phyloP scores from a whole-genome alignment of 2,797 vertebrate species.

The Octomys mimax region DNA sequence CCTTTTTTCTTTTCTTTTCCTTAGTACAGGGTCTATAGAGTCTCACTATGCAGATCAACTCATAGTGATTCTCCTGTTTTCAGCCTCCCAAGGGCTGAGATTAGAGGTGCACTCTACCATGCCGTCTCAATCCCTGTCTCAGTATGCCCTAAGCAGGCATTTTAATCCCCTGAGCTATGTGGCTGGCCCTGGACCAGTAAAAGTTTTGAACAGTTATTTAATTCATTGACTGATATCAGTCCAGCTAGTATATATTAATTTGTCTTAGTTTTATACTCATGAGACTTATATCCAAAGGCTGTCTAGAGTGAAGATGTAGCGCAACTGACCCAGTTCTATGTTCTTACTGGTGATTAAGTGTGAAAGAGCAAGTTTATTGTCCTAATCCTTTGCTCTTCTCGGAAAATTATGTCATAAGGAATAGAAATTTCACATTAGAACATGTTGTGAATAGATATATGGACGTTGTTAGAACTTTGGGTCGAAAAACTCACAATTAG shows the following conservation, averaged over 20 bases:
- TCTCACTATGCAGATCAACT: too few species aligned
- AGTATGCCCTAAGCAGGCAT: too few species aligned
- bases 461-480: neutral
- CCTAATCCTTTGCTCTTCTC: neutral
- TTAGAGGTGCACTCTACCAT: too few species aligned
- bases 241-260: slow-evolving; percentile 57
- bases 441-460: neutral
- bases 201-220: slow-evolving; percentile 11
- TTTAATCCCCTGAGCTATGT: too few species aligned
- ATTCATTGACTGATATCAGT: slow-evolving; percentile 49
- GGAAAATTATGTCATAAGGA: slow-evolving; percentile 37
- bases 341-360: slow-evolving; percentile 41
- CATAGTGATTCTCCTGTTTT: too few species aligned
- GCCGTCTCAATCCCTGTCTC: too few species aligned
- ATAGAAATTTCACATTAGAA: slow-evolving; percentile 10
- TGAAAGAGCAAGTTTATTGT: neutral
- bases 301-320: slow-evolving; percentile 36
- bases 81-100: too few species aligned
- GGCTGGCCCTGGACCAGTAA: neutral
- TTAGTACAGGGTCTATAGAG: too few species aligned
- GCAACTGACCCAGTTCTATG: slow-evolving; percentile 28
- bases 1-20: too few species aligned
- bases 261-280: slow-evolving; percentile 24
- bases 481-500: neutral
- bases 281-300: slow-evolving; percentile 56